phyloP scores from a whole-genome alignment of 1,140 invertebrate genomes.

The Leptonema lineaticorne region DNA sequence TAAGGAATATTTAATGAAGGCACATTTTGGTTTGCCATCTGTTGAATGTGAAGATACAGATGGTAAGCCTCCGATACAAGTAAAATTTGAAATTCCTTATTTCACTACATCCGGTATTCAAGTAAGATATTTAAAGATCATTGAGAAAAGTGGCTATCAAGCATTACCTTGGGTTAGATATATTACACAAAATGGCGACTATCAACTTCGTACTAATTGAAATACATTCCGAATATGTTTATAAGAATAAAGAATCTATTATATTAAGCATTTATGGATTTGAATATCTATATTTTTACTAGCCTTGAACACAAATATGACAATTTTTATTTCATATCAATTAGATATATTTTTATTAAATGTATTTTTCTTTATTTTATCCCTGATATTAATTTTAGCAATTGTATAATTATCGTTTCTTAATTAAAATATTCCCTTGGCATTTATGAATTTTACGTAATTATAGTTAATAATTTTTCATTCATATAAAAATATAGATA shows the following conservation, averaged over 20 bases:
- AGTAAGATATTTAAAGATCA: slow-evolving; percentile 98
- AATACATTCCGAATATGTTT: slow-evolving; percentile 15
- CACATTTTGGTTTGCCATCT: slow-evolving; percentile 98
- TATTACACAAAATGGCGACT: slow-evolving; percentile 99
- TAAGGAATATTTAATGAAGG: slow-evolving; percentile 98
- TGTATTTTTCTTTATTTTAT: too few relatives aligned
- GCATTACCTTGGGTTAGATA: slow-evolving; percentile 99
- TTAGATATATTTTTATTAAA: too few relatives aligned
- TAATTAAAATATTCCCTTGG: too few relatives aligned
- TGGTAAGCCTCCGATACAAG: slow-evolving; percentile 97
- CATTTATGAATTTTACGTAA: too few relatives aligned
- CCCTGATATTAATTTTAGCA: too few relatives aligned
- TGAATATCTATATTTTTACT: too few relatives aligned
- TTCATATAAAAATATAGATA: too few relatives aligned
- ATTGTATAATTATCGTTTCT: too few relatives aligned
- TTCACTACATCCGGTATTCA: slow-evolving; percentile 99
- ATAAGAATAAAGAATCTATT: background rate
- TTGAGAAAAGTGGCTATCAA: slow-evolving; percentile 99
- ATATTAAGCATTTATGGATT: background rate
- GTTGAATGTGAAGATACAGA: slow-evolving; percentile 94
- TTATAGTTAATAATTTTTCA: too few relatives aligned
- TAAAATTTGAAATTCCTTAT: slow-evolving; percentile 99
- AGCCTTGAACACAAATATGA: too few relatives aligned
- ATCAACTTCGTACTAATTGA: slow-evolving; percentile 93
- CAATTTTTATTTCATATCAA: too few relatives aligned